Evolutionary conservation across 2,797 vertebrate species (phyloP), one percentile per base, ranked within the genome.

Genomic region (Diceros bicornis): DNA sequence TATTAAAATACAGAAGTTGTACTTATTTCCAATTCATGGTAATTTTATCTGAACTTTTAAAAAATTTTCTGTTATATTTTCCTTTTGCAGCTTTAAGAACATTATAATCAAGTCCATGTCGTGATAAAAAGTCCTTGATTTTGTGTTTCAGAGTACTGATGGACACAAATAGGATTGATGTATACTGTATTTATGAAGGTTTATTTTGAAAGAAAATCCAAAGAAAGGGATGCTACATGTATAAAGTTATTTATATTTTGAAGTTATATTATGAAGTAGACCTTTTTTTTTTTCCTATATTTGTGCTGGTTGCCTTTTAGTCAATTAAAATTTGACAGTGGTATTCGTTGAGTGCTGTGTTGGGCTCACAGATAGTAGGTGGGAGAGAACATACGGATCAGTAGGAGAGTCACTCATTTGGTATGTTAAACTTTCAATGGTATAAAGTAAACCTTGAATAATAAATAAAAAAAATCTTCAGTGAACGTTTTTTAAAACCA

Each of bases 181-280:
- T 20, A 7, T 78, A 66, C 16, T 34, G 3, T 77, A 37, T 78
- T 81, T 92, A 37, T 64, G 59, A 86, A 55, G 61, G 20, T 92
- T 91, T 71, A 47, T 93, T 82, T 91, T 77, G 61, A 78, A 93
- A 91, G 37, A 52, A 87, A 69, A 75, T 87, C 27, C 21, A 87
- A 61, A 85, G 32, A 47, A 62, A 52, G 61, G n/a, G n/a, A 52
- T 16, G 12, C 34, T 77, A 62, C 69, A 11, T 69, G 6, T n/a
- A 64, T 72, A 66, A 84, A 84, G 34, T 62, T 88, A 69, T 14
- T 64, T 89, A 20, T 66, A 9, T 85, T 82, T 72, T 72, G 34
- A 91, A 75, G 71, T 71, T 92, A 21, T 69, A 7, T 79, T 81
- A n/a, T 89, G 52, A 69, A 66, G 44, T 74, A 59, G 86, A 41